phyloP scores from a whole-genome alignment of 2,888 invertebrate species.

The Hirtodrosophila histrioides region DNA sequence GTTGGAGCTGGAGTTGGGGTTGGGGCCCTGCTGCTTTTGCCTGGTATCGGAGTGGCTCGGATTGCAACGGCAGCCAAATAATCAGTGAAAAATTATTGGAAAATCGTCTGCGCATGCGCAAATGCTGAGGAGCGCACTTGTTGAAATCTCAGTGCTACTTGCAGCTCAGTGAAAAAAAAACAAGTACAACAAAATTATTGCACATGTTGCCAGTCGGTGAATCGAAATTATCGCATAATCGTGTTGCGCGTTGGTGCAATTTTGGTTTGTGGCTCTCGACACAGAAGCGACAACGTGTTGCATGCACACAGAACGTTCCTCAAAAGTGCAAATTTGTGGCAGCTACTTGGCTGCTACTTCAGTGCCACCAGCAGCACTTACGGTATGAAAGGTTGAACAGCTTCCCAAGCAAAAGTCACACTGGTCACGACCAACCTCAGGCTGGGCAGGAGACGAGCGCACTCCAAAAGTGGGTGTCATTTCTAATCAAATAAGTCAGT shows the following conservation, averaged over 20 bases:
- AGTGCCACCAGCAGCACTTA: conserved; percentile 26
- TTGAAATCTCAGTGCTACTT: conserved; percentile 67
- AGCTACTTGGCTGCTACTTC: conserved; percentile 42
- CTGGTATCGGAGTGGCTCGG: neutral
- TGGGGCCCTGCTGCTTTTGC: conserved; percentile 15
- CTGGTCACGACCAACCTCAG: conserved; percentile 59
- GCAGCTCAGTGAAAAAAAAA: conserved; percentile 1
- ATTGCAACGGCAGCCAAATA: conserved; percentile 38
- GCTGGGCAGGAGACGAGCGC: neutral
- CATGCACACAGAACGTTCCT: conserved; percentile 54
- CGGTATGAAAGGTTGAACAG: conserved; percentile 20
- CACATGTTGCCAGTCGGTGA: conserved; percentile 56
- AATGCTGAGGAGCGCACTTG: conserved; percentile 57
- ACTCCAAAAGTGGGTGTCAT: conserved; percentile 28
- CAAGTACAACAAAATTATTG: conserved; percentile 40
- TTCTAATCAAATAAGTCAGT: conserved; percentile 42
- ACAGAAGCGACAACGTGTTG: conserved; percentile 55
- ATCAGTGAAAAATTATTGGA: conserved; percentile 65
- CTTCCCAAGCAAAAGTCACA: conserved; percentile 51
- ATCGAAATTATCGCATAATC: conserved; percentile 62
- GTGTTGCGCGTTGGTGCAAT: conserved; percentile 53
- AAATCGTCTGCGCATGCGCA: conserved; percentile 54
- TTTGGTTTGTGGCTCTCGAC: conserved; percentile 27
- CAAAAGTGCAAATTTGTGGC: conserved; percentile 73
- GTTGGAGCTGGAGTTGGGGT: conserved; percentile 15